Base-by-base conservation (phyloP, 1,140 invertebrate genomes). In the Hypsibius dujardini region DNA sequence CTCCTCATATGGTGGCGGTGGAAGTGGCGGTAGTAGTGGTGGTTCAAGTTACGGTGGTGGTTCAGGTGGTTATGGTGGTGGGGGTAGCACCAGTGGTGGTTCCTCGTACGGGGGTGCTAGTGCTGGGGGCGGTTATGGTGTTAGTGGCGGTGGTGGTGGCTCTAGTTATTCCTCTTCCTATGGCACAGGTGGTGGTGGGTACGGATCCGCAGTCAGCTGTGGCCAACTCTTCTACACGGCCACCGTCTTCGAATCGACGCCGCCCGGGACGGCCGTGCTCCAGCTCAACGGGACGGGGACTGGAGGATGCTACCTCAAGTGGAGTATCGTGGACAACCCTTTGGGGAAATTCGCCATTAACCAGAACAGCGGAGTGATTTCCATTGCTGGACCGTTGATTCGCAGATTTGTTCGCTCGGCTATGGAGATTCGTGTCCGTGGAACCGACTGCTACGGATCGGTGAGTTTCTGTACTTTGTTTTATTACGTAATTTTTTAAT, bases 341-440 rank as follows among this genome's bases (percentile, higher is more conserved):
- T 42, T 67, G 62, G 62, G 62, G 42, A 12, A 42, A 3, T 67
- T 67, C 45, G 42, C 62, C 62, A 42, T 67, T 42, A 42, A 42
- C 62, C 62, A 12, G 7, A 56, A 56, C 62, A 67, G 7, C 42
- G 62, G 62, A 3, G 62, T 67, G 7, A 3, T 67, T 7, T 14
- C 7, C 3, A 42, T 67, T 3, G 42, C 42, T 42, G 62, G 62
- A 3, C 7, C 42, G 42, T 42, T 67, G 7, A 42, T 42, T 42
- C 7, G 62, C 7, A 7, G 42, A 42, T 67, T 67, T 67, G 7
- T 67, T 3, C 62, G 62, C 12, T 67, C 62, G 42, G 62, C 62
- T 42, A 67, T 67, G 62, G 62, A 67, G 62, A 67, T 67, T 14
- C 62, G 62, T 3, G 42, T 67, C 42, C 62, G 62, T 42, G 62